Conservation (phyloP, 2,888 invertebrate genomes). For the Sialis fuliginosa region DNA sequence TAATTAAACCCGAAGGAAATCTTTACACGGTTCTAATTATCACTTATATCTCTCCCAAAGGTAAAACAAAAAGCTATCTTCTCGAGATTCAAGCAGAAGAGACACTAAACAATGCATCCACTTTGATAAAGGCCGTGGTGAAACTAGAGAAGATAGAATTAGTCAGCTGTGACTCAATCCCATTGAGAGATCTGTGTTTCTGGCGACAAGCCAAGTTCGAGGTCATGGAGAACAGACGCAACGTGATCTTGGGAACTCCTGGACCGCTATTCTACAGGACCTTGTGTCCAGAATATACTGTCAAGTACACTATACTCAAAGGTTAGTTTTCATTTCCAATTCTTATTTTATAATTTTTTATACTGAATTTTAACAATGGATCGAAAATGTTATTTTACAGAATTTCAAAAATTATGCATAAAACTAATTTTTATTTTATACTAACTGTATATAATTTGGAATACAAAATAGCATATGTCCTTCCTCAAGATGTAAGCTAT, state of each 20-base stretch:
- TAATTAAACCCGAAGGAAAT: no score
- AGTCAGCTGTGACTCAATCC: not conserved
- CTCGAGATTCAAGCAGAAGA: not conserved
- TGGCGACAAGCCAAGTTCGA: slow-evolving; percentile 19
- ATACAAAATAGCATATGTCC: no score
- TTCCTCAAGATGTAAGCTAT: no score
- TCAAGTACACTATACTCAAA: slow-evolving; percentile 28
- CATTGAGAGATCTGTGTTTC: slow-evolving; percentile 19
- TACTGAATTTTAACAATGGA: no score
- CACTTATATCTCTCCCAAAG: not conserved
- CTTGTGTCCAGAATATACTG: slow-evolving; percentile 29
- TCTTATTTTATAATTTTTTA: no score
- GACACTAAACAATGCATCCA: not conserved
- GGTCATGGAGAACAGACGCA: slow-evolving; percentile 15
- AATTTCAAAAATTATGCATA: no score
- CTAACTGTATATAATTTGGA: no score
- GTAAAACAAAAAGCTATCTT: not conserved
- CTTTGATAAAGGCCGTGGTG: not conserved
- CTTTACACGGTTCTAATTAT: no score
- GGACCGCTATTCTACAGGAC: slow-evolving; percentile 18
- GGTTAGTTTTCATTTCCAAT: slow-evolving; percentile 17
- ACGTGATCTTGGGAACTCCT: slow-evolving; percentile 17
- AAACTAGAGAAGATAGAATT: not conserved
- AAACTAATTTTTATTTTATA: no score
- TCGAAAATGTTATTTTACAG: no score